Evolutionary conservation across 2,888 invertebrate species (phyloP).

Genomic region (Thera obeliscata): DNA sequence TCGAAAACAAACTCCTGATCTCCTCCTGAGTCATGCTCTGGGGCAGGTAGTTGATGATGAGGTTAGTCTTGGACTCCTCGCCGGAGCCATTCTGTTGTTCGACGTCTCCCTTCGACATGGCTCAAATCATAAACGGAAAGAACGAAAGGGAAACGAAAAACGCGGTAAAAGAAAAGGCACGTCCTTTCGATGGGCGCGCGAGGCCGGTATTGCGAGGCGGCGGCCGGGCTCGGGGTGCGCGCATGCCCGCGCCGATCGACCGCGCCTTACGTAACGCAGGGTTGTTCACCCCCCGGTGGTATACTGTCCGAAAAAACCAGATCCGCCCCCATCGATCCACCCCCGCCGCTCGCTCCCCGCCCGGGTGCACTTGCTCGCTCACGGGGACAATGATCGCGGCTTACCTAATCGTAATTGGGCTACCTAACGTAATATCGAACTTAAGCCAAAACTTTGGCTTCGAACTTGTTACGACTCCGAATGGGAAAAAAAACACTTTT

Average conservation of each 20-base stretch:
- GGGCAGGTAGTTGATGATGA: slow-evolving; percentile 99
- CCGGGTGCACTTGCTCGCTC: slow-evolving; percentile 27
- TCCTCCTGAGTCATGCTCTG: slow-evolving; percentile 99
- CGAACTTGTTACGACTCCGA: slow-evolving; percentile 3
- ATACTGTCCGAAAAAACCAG: slow-evolving; percentile 84
- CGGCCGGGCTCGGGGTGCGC: slow-evolving; percentile 46
- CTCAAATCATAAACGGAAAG: slow-evolving; percentile 84
- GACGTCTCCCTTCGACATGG: slow-evolving; percentile 93
- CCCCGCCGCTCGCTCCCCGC: slow-evolving; percentile 40
- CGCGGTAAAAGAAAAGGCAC: slow-evolving; percentile 83
- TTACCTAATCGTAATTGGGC: slow-evolving; percentile 37
- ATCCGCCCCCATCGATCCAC: slow-evolving; percentile 75
- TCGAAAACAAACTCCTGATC: slow-evolving; percentile 98
- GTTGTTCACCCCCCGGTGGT: slow-evolving; percentile 82
- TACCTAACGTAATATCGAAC: slow-evolving; percentile 28
- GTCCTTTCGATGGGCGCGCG: slow-evolving; percentile 80
- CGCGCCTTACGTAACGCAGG: slow-evolving; percentile 77
- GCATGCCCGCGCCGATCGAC: slow-evolving; percentile 73
- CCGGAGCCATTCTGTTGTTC: slow-evolving; percentile 94
- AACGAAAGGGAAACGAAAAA: slow-evolving; percentile 85
- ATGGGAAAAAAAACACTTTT: background rate
- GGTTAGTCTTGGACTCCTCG: slow-evolving; percentile 98
- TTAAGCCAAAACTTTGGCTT: slow-evolving; percentile 24
- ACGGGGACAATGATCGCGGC: slow-evolving; percentile 38
- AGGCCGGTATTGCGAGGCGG: slow-evolving; percentile 70